A percentile compares a stretch with the other conserved stretches of the same genome.
These are phyloP conservation scores for Siderastrea siderea DNA, from an alignment of 92 coral and sea anemone genomes.

Conservation along the genomic window DNA sequence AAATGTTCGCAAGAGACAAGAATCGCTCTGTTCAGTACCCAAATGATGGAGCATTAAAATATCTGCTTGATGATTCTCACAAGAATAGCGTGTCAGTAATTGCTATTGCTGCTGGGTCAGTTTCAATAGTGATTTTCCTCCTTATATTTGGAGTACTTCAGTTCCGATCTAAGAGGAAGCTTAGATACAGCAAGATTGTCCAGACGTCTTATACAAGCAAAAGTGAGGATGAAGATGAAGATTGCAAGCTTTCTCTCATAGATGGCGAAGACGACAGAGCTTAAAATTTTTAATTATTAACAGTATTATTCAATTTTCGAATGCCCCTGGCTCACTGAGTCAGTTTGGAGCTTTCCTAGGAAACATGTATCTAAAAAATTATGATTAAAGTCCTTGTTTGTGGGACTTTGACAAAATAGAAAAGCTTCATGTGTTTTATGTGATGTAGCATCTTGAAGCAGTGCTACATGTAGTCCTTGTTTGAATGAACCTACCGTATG, in stretches of 20 bases:
- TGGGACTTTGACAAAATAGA: too few relatives aligned
- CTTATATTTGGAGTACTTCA: conserved; percentile 83
- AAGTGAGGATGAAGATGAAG: conserved; percentile 39
- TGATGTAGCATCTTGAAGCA: too few relatives aligned
- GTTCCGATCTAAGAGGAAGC: conserved; percentile 59
- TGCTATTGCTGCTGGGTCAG: conserved; percentile 55
- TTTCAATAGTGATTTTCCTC: conserved; percentile 65
- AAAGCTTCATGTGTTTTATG: too few relatives aligned
- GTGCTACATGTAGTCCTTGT: too few relatives aligned
- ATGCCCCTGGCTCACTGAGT: too few relatives aligned
- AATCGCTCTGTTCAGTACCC: conserved; percentile 83
- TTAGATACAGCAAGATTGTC: conserved; percentile 33
- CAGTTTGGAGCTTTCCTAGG: too few relatives aligned
- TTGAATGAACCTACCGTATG: too few relatives aligned
- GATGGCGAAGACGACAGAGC: conserved; percentile 55
- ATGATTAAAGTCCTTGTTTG: too few relatives aligned
- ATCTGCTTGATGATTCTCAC: conserved; percentile 70
- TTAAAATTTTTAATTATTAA: neutral
- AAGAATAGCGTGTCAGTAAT: conserved; percentile 57
- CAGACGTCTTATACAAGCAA: conserved; percentile 7
- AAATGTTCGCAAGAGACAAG: conserved; percentile 38
- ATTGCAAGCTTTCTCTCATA: conserved; percentile 47
- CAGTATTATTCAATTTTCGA: too few relatives aligned
- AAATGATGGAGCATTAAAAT: conserved; percentile 37
- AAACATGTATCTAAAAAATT: too few relatives aligned